phyloP scores from a whole-genome alignment of 2,888 invertebrate species.

The Cryptocheilus praepositus region DNA sequence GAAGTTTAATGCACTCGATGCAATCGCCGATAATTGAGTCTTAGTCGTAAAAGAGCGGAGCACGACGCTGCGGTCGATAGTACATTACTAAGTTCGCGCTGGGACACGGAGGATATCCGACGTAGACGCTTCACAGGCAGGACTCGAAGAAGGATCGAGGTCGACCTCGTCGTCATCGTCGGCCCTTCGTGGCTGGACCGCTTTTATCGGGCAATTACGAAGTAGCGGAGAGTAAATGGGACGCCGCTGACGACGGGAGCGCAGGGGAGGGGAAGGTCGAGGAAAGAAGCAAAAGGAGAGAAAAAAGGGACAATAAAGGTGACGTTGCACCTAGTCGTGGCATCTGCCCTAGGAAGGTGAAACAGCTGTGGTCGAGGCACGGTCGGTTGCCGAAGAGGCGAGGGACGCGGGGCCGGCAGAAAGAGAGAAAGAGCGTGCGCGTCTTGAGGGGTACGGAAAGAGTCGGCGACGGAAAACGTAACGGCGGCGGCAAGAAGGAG shows the following conservation, averaged over 20 bases:
- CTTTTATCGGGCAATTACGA: conserved; percentile 65
- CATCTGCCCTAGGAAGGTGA: conserved; percentile 62
- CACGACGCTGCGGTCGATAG: background rate
- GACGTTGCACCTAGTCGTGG: conserved; percentile 62
- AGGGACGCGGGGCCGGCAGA: conserved; percentile 16
- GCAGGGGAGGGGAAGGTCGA: conserved; percentile 36
- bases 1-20: conserved; percentile 25
- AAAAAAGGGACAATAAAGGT: conserved; percentile 52
- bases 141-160: conserved; percentile 28
- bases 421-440: too few species aligned
- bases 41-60: conserved; percentile 18
- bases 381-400: conserved; percentile 11
- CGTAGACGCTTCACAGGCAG: background rate
- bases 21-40: conserved; percentile 28
- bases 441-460: conserved; percentile 13
- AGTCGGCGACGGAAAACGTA: conserved; percentile 12
- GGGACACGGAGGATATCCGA: conserved; percentile 16
- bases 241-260: conserved; percentile 17
- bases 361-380: conserved; percentile 60
- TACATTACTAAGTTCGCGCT: too few species aligned
- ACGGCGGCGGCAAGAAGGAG: conserved; percentile 30
- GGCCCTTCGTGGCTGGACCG: conserved; percentile 38
- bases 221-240: conserved; percentile 18
- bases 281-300: conserved; percentile 35
- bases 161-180: conserved; percentile 27